Evolutionary conservation across 1,140 invertebrate genomes (phyloP), one percentile per base, ranked within the genome.

Genomic region (Anastatus disparis): DNA sequence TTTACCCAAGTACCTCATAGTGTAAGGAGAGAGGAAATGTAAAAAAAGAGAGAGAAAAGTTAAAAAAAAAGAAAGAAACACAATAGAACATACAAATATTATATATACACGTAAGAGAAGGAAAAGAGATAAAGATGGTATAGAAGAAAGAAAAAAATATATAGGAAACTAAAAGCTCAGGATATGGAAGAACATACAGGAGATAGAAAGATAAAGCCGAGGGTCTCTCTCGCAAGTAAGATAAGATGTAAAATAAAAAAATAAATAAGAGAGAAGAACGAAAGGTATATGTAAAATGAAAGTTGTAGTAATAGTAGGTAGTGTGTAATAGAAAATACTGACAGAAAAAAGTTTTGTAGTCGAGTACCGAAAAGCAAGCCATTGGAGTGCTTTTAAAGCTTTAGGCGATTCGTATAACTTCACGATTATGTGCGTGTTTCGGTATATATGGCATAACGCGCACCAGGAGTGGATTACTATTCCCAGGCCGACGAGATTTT

Each of bases 11-110:
- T 22, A 44, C 58, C 40, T 61, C 58, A 26, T 31, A 13, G 58
- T n/a, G n/a, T n/a, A n/a, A n/a, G n/a, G n/a, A n/a, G n/a, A n/a
- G 27, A 61, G 40, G 58, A 61, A 61, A 61, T 61, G 58, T 27
- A 61, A 58, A 35, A 29, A 46, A 40, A 61, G 46, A 61, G 46
- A 46, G 44, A 61, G 40, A 61, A 46, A 61, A 50, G 64, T 40
- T 26, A 46, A 52, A 31, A 56, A 67, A n/a, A 61, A 46, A 38
- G 44, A 7, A 3, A 58, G 20, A 44, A 44, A 35, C 4, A 10
- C 31, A n/a, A n/a, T n/a, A n/a, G n/a, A n/a, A n/a, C n/a, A n/a
- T n/a, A n/a, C n/a, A n/a, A n/a, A n/a, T n/a, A n/a, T n/a, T n/a
- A n/a, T n/a, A n/a, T n/a, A n/a, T n/a, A n/a, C n/a, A n/a, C n/a